phyloP scores from a whole-genome alignment of 2,113 vertebrate genomes.

The Otolemur garnettii region DNA sequence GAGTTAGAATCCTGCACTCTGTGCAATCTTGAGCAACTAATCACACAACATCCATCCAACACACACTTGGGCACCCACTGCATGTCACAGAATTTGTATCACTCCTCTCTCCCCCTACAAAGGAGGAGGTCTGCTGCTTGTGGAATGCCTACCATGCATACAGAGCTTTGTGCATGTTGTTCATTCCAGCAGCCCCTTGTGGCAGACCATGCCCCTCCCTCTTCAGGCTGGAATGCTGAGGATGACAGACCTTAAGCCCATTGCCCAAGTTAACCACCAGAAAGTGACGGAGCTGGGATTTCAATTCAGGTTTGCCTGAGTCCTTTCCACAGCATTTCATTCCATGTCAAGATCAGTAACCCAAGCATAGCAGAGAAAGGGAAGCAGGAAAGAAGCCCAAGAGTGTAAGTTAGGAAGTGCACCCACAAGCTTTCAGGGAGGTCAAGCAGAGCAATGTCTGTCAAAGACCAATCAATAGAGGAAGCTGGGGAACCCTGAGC shows the following conservation, averaged over 20 bases:
- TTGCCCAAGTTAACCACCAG: neutral
- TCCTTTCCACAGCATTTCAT: neutral
- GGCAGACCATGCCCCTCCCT: neutral
- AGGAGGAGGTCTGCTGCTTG: neutral
- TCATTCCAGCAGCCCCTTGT: neutral
- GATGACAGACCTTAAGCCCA: too few relatives aligned
- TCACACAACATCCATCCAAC: neutral
- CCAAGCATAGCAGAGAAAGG: neutral
- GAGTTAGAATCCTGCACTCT: neutral
- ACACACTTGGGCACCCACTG: neutral
- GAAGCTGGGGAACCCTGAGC: neutral
- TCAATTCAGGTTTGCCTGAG: neutral
- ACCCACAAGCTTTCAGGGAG: neutral
- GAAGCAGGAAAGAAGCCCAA: neutral
- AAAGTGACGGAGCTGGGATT: neutral
- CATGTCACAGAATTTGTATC: neutral
- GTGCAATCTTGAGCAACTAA: neutral
- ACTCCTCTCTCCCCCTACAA: neutral
- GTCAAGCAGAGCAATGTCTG: rapidly evolving
- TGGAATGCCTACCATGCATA: rapidly evolving
- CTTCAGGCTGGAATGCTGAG: neutral
- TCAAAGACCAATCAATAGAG: neutral
- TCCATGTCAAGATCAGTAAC: neutral
- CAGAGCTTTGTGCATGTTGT: rapidly evolving
- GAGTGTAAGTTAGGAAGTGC: neutral